Conservation (phyloP, 1,140 invertebrate genomes). For the Eurosta solidaginis region DNA sequence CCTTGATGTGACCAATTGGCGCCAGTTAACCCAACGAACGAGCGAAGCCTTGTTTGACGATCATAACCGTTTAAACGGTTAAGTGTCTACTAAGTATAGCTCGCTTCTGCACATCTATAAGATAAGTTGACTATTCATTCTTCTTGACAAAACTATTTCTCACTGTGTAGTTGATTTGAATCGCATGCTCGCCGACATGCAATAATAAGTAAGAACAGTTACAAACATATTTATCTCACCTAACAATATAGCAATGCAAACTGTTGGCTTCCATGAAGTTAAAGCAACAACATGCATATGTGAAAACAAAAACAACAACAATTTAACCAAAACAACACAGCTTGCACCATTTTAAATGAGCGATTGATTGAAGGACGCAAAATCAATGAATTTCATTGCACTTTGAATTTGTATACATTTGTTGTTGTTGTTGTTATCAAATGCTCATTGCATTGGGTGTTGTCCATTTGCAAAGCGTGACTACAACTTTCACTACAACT, state of each 20-base stretch:
- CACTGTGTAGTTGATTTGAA: neutral
- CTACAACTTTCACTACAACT: conserved; percentile 4
- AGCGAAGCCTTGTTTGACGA: no score
- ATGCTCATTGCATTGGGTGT: neutral
- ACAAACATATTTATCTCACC: neutral
- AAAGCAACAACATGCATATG: neutral
- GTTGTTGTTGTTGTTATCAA: neutral
- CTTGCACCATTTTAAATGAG: conserved; percentile 22
- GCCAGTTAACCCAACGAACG: no score
- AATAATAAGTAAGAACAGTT: neutral
- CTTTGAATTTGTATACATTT: neutral
- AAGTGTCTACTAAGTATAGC: no score
- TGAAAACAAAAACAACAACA: no score
- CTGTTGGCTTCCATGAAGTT: neutral
- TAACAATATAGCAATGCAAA: neutral
- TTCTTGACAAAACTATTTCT: neutral
- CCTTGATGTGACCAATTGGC: no score
- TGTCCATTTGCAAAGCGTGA: conserved; percentile 4
- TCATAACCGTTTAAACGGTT: no score
- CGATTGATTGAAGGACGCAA: conserved; percentile 16
- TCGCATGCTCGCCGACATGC: neutral
- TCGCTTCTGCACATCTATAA: no score
- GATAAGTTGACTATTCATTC: no score
- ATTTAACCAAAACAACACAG: neutral
- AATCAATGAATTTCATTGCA: conserved; percentile 18